phyloP scores from a whole-genome alignment of 2,797 vertebrate species.

The Mormyrus hasselquistii region DNA sequence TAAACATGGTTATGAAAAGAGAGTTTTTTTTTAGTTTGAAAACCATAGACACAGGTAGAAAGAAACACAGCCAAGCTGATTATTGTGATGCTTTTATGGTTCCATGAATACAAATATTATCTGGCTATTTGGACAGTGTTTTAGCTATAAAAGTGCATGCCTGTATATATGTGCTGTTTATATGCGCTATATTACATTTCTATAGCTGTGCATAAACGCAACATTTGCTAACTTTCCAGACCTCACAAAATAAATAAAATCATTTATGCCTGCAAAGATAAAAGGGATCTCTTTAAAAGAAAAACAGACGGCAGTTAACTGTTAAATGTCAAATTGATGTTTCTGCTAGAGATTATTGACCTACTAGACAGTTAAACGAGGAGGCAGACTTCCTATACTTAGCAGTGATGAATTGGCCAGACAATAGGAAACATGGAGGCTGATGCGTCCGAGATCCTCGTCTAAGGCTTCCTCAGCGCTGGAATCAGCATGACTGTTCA shows the following conservation, averaged over 20 bases:
- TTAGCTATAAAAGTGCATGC: neutral
- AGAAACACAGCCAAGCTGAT: neutral
- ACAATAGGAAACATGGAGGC: slow-evolving; percentile 23
- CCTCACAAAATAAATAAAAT: neutral
- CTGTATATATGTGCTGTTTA: neutral
- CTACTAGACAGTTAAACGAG: slow-evolving; percentile 23
- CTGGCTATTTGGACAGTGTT: neutral
- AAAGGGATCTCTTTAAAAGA: slow-evolving; percentile 12
- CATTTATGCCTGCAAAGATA: neutral
- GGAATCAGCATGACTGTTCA: slow-evolving; percentile 25
- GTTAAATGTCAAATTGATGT: neutral
- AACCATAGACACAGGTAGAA: neutral
- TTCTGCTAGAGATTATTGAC: slow-evolving; percentile 22
- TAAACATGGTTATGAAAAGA: neutral
- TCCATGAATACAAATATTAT: neutral
- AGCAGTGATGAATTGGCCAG: slow-evolving; percentile 28
- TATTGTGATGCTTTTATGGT: neutral
- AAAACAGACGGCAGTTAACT: slow-evolving; percentile 15
- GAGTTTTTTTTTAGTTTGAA: neutral
- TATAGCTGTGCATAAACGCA: neutral
- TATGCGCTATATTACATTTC: neutral
- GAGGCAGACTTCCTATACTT: slow-evolving; percentile 25
- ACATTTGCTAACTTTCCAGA: neutral
- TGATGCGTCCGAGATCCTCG: neutral
- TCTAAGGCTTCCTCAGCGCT: slow-evolving; percentile 11